Conservation (phyloP, 2,797 vertebrate species). For the Morelia viridis region DNA sequence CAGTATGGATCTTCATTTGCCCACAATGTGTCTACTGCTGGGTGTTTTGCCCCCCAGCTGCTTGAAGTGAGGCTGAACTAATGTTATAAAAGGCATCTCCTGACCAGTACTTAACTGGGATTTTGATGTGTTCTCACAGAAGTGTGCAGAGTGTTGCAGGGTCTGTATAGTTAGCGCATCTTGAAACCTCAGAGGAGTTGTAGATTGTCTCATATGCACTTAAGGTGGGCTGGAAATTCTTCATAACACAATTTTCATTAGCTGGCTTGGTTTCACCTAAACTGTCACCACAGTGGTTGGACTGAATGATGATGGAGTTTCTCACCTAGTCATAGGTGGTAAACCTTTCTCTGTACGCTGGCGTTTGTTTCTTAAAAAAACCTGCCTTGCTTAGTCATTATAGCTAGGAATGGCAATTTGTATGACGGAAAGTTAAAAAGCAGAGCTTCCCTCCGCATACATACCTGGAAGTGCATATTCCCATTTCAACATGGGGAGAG, state of each 20-base stretch:
- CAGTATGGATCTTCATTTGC: not conserved
- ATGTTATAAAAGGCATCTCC: not conserved
- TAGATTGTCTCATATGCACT: slow-evolving; percentile 34
- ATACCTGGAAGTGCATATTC: not conserved
- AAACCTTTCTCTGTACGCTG: slow-evolving; percentile 52
- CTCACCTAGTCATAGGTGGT: slow-evolving; percentile 62
- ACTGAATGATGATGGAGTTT: slow-evolving; percentile 35
- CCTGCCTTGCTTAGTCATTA: slow-evolving; percentile 54
- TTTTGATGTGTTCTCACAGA: not conserved
- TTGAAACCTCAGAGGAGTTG: slow-evolving; percentile 35
- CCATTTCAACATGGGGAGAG: not conserved
- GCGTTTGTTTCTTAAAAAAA: slow-evolving; percentile 64
- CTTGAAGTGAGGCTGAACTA: not conserved
- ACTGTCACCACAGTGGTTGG: slow-evolving; percentile 37
- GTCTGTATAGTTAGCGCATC: not conserved
- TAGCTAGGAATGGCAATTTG: slow-evolving; percentile 37
- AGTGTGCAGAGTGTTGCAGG: not conserved
- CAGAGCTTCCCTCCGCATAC: not conserved
- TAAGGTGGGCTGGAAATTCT: slow-evolving; percentile 48
- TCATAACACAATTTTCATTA: slow-evolving; percentile 32
- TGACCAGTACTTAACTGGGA: not conserved
- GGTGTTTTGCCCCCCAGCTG: not conserved
- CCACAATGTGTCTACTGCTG: not conserved
- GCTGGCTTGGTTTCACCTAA: slow-evolving; percentile 50
- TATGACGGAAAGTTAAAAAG: not conserved